Conservation (phyloP, 2,797 vertebrate species). For the Microcaecilia unicolor region DNA sequence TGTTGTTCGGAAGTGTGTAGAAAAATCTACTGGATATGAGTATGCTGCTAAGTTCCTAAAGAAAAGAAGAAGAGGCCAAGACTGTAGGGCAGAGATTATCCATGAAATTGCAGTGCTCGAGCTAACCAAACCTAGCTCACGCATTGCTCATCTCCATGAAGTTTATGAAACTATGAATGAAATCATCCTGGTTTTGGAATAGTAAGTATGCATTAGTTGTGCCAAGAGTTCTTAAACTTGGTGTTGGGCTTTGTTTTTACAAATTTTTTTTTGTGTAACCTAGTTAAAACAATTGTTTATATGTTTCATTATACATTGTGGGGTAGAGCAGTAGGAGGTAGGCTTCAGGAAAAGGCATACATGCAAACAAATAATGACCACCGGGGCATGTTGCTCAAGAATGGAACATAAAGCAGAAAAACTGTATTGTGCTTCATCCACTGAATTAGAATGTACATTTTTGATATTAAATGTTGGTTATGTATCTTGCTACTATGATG, state of each 20-base stretch:
- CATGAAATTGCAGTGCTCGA: slow-evolving; percentile 94
- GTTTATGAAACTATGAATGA: slow-evolving; percentile 85
- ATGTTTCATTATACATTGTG: too few relatives aligned
- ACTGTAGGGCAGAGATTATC: slow-evolving; percentile 81
- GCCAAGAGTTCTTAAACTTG: too few relatives aligned
- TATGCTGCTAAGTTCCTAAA: slow-evolving; percentile 90
- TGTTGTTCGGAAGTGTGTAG: slow-evolving; percentile 84
- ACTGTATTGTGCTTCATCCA: too few relatives aligned
- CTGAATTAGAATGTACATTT: too few relatives aligned
- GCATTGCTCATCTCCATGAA: slow-evolving; percentile 79
- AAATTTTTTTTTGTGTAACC: neutral
- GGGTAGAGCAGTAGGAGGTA: too few relatives aligned
- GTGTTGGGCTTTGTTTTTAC: too few relatives aligned
- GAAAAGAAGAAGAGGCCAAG: slow-evolving; percentile 83
- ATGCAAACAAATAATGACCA: too few relatives aligned
- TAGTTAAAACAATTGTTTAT: neutral
- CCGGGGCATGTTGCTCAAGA: too few relatives aligned
- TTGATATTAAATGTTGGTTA: too few relatives aligned
- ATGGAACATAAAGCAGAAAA: too few relatives aligned
- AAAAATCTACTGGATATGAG: slow-evolving; percentile 81
- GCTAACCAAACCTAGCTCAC: slow-evolving; percentile 63
- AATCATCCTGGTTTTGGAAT: slow-evolving; percentile 82
- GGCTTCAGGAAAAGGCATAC: too few relatives aligned
- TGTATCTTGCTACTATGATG: too few relatives aligned
- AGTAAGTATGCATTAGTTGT: slow-evolving; percentile 69